Evolutionary conservation across 2,113 vertebrate genomes (phyloP), one percentile per base, ranked within the genome.

Genomic region (Tychaedon coryphoeus): DNA sequence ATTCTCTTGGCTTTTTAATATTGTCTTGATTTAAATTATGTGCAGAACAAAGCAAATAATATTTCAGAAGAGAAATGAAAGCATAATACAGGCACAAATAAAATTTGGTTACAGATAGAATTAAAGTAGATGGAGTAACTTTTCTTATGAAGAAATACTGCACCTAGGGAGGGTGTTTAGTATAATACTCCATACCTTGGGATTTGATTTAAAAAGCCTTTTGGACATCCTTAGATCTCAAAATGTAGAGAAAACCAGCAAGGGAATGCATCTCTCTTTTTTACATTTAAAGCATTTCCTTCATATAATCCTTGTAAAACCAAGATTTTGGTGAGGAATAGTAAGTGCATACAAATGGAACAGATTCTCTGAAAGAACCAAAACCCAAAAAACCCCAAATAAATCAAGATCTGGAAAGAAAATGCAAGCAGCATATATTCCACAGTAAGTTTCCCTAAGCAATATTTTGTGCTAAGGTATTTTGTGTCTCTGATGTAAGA

Each of bases 201-300:
- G 74, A 88, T 78, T 91, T 91, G 28, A 78, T 86, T 88, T 95
- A 82, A 1, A 72, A 57, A 29, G 72, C 71, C 62, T 48, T 89
- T 74, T 85, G 83, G 45, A 53, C 24, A 85, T 50, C 14, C 57
- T 82, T 69, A 78, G 31, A 65, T 91, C 70, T 74, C 45, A 34
- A 89, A 73, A 61, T 2, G 16, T 14, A 85, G 33, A 89, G 50
- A 42, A 89, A 89, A 77, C 9, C 43, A 64, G 20, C 56, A 74
- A 20, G 12, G 7, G 15, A 15, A 77, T 40, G 10, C 29, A 10
- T 28, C 5, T 54, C 23, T 29, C 18, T 56, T 56, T 57, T 23
- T 18, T 10, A 33, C n/a, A 47, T 48, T 73, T 38, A 57, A 61
- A 70, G 14, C 7, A 50, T 67, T 89, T 75, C 36, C 22, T 82